Evolutionary conservation across 2,113 vertebrate species (phyloP), one percentile per base, ranked within the genome.

Genomic region (Paralichthys olivaceus): DNA sequence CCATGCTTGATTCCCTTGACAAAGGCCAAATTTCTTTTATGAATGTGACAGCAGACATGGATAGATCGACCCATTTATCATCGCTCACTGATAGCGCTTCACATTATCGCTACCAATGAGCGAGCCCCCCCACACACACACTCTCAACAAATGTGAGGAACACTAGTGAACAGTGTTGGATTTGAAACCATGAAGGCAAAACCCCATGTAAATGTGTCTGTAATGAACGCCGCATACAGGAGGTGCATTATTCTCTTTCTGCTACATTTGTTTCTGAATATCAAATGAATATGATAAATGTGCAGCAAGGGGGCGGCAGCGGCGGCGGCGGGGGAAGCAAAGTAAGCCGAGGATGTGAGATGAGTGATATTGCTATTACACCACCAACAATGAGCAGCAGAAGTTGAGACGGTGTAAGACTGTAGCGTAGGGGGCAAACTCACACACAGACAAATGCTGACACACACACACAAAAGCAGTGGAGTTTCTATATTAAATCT

Each of bases 251-350:
- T 92, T 93, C 90, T 93, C 86, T 94, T 93, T 94, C 92, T 94
- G 92, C 89, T 95, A 94, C 94, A 95, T 95, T 95, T 95, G 94
- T 93, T 95, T 92, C 91, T 90, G 90, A 93, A 92, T 94, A 94
- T 94, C 87, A 93, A 93, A 94, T 92, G 91, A 90, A 94, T 88
- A 89, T 93, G 94, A 94, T 94, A 89, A 93, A 95, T 95, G 94
- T 90, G 78, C 72, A 86, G 80, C 80, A 89, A 81, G 76, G 77
- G 83, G 84, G 83, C 23, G 75, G 84, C 29, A 63, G 55, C 45
- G 47, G 45, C 45, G 19, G 45, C 45, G 19, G 71, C 34, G 40
- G 43, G 34, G 59, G 59, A 13, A 15, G 60, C 72, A 86, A 79
- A 91, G 75, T 85, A 87, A 91, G 90, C 86, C 28, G 69, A 72